Evolutionary conservation across 1,140 invertebrate genomes (phyloP).

Genomic region (Eufriesea mexicana): DNA sequence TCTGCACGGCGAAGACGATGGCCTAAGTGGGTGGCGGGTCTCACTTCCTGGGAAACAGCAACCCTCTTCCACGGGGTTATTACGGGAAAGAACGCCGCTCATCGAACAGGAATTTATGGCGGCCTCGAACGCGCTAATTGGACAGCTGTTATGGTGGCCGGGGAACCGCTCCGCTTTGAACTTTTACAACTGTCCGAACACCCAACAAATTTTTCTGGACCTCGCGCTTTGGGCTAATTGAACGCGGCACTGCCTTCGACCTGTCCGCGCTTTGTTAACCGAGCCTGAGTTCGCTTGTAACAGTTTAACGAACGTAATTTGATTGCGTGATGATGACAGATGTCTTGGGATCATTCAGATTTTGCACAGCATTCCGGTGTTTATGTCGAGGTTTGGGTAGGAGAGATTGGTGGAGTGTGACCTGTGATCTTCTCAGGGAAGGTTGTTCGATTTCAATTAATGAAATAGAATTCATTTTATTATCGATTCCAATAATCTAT

Average conservation of each 20-base stretch:
- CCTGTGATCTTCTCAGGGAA: too few relatives aligned
- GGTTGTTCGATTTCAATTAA: too few relatives aligned
- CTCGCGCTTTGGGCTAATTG: not conserved
- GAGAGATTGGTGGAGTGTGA: too few relatives aligned
- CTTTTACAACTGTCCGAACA: not conserved
- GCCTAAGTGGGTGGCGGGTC: slow-evolving; percentile 23
- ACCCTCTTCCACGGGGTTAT: slow-evolving; percentile 8
- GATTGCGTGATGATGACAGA: not conserved
- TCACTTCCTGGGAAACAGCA: slow-evolving; percentile 6
- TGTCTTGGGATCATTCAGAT: not conserved
- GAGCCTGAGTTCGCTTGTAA: not conserved
- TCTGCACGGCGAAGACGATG: not conserved
- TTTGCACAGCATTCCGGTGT: too few relatives aligned
- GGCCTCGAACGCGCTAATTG: slow-evolving; percentile 37
- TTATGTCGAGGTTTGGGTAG: too few relatives aligned
- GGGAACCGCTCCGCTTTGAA: not conserved
- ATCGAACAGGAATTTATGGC: slow-evolving; percentile 38
- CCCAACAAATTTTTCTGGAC: slow-evolving; percentile 25
- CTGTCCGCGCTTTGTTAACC: not conserved
- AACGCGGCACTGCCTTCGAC: not conserved
- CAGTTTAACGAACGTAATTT: not conserved
- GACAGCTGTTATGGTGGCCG: slow-evolving; percentile 10
- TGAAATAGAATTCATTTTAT: too few relatives aligned
- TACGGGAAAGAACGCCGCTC: slow-evolving; percentile 12
- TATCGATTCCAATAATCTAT: too few relatives aligned